A percentile compares a stretch with the other conserved stretches of the same genome.
These are phyloP conservation scores for Strongylocentrotus purpuratus DNA, from an alignment of 35 echinoderm and acorn worm genomes.

Conservation along the genomic window DNA sequence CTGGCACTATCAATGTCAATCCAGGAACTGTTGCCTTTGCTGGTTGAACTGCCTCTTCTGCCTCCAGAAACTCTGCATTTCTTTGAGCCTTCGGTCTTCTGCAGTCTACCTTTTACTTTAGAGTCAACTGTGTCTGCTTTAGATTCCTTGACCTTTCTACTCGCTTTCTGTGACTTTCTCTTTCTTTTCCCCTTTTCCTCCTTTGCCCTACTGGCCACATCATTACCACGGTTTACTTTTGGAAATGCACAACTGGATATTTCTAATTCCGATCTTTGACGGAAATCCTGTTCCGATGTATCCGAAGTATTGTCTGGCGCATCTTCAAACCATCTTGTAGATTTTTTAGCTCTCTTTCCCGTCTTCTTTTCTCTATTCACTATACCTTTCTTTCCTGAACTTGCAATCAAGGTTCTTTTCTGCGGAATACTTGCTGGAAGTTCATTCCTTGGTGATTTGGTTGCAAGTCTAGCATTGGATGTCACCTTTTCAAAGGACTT, in stretches of 20 bases:
- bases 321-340: not conserved
- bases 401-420: not conserved
- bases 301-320: not conserved
- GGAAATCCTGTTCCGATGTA: not conserved
- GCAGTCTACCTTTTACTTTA: not conserved
- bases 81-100: not conserved
- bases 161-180: not conserved
- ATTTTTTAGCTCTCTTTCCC: not conserved
- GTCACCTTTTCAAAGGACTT: not conserved
- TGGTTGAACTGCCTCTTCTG: not conserved
- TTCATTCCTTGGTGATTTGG: not conserved
- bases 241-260: not conserved
- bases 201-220: not conserved
- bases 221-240: not conserved
- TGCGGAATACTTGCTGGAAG: not conserved
- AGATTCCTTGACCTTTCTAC: not conserved
- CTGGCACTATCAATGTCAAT: not conserved
- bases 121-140: not conserved
- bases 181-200: not conserved
- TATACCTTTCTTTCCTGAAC: not conserved
- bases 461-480: not conserved
- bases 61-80: not conserved
- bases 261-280: not conserved
- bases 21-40: not conserved
- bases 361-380: not conserved